A percentile compares a stretch with the other conserved stretches of the same genome.
Conservation (phyloP, 2,113 vertebrate species). For the Oncorhynchus mykiss region DNA sequence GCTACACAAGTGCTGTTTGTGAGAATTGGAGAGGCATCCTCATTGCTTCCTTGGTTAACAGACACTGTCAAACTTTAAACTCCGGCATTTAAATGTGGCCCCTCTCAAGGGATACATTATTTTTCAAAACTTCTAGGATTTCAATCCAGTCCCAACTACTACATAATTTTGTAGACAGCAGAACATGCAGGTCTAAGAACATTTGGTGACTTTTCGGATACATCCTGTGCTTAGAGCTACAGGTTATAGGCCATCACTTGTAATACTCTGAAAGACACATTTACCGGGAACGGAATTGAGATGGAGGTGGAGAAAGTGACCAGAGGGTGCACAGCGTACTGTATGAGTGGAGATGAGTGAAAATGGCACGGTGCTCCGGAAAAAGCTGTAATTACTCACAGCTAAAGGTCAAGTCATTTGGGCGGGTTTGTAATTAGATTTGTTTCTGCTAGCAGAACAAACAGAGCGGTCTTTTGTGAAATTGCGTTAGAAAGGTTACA, state of each 20-base stretch:
- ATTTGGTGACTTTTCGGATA: background rate
- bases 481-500: constrained; percentile 72
- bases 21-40: background rate
- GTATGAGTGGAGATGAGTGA: background rate
- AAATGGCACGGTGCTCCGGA: constrained; percentile 15
- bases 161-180: background rate
- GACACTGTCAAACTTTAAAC: background rate
- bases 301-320: background rate
- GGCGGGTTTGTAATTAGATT: constrained; percentile 65
- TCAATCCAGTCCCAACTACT: background rate
- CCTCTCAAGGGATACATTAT: no score
- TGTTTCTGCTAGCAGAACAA: constrained; percentile 67
- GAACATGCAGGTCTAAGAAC: background rate
- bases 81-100: background rate
- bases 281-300: background rate
- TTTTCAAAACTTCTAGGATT: background rate
- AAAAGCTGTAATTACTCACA: constrained; percentile 59
- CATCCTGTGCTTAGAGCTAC: background rate
- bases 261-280: background rate
- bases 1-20: background rate
- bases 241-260: background rate
- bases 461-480: constrained; percentile 70
- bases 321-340: background rate
- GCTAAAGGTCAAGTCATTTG: constrained; percentile 68
- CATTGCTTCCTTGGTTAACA: background rate